Evolutionary conservation across 2,113 vertebrate genomes (phyloP), one percentile per base, ranked within the genome.

Genomic region (Gnathonemus longibarbis): DNA sequence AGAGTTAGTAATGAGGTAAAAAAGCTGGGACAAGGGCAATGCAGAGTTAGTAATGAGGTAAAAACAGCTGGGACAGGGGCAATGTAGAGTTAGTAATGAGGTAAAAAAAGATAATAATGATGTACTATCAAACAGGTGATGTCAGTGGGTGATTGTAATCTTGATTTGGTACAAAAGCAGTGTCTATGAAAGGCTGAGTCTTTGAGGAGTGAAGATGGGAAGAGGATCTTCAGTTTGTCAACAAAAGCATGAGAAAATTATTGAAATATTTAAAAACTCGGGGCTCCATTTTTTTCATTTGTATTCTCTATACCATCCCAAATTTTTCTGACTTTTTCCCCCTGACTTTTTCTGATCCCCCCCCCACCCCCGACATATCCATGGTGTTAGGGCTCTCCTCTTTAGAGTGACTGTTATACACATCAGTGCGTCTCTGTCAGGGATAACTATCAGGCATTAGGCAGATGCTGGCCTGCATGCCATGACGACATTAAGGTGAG

Each of bases 381-480:
- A 70, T 31, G 62, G n/a, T 4, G 62, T 31, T 31, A 70, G 3
- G 62, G 27, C 62, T 31, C n/a, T 13, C 62, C n/a, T 31, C 10
- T 70, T 27, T 66, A 66, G 62, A 27, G 62, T 66, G 62, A 66
- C 62, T n/a, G n/a, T 66, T 27, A 27, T 27, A 27, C n/a, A 66
- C 62, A 27, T 66, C n/a, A 27, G n/a, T 58, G 7, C 19, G 0
- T 27, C 62, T 27, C 62, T 66, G 84, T 2, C 88, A 17, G 45
- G 88, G 88, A 91, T 92, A 90, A 52, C 70, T 91, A 50, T 90
- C 91, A 91, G 85, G 89, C 89, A 77, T 83, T 53, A 21, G 39
- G 31, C 86, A 56, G 84, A 87, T 50, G 49, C 31, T 31, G 27
- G 24, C 48, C 27, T 35, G 84, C 27, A 27, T 31, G 11, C 19